Percentiles rank a stretch among this genome's conserved stretches.
phyloP scores from a whole-genome alignment of 2,888 invertebrate genomes.

The Rosalia funebris region DNA sequence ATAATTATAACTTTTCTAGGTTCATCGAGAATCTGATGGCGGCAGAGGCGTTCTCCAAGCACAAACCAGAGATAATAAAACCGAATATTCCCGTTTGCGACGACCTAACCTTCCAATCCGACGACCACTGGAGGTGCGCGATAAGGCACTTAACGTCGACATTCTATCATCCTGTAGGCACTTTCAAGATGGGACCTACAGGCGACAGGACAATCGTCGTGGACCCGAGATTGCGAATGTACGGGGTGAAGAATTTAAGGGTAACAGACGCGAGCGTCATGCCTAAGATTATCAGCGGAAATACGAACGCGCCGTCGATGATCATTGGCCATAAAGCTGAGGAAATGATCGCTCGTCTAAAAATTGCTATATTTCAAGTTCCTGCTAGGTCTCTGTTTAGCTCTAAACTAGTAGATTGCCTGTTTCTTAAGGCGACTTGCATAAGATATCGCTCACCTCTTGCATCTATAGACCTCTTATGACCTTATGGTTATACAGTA shows the following conservation, averaged over 20 bases:
- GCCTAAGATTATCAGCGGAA: constrained; percentile 73
- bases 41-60: constrained; percentile 61
- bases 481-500: too few relatives aligned
- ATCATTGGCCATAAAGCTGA: constrained; percentile 66
- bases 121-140: constrained; percentile 67
- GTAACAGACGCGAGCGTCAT: constrained; percentile 87
- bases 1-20: too few relatives aligned
- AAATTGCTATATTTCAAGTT: too few relatives aligned
- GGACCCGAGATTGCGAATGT: constrained; percentile 73
- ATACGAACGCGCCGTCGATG: constrained; percentile 66
- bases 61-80: constrained; percentile 58
- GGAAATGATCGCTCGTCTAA: constrained; percentile 65
- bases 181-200: constrained; percentile 71
- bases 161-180: constrained; percentile 53
- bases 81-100: constrained; percentile 65
- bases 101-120: constrained; percentile 58
- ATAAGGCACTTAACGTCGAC: constrained; percentile 53
- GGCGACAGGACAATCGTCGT: constrained; percentile 73
- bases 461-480: too few relatives aligned
- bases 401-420: too few relatives aligned
- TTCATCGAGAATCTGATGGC: constrained; percentile 60
- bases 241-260: constrained; percentile 74
- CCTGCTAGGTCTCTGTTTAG: too few relatives aligned
- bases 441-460: too few relatives aligned
- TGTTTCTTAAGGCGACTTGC: too few relatives aligned